Evolutionary conservation across 2,113 vertebrate genomes (phyloP).

Genomic region (Antechinus stuartii): DNA sequence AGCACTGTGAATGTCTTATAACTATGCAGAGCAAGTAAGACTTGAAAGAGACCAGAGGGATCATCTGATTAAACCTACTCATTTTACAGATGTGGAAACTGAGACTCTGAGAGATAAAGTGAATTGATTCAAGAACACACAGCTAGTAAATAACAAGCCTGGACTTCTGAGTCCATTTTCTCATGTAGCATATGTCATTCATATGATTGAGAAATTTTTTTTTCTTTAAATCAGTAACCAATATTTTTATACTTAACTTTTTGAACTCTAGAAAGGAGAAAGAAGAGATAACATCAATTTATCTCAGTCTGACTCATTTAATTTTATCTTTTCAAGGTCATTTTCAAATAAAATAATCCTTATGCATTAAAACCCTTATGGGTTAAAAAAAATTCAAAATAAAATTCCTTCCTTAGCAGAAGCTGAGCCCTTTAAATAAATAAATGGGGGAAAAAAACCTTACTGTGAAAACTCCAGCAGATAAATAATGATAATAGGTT

Average conservation of each 20-base stretch:
- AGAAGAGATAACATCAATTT: slow-evolving; percentile 17
- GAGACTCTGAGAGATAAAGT: neutral
- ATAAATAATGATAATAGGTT: neutral
- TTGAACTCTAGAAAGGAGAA: neutral
- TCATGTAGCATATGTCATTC: neutral
- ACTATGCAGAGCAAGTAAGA: neutral
- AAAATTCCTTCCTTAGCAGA: slow-evolving; percentile 23
- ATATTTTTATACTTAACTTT: neutral
- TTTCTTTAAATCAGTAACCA: neutral
- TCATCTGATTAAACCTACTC: neutral
- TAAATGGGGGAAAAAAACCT: neutral
- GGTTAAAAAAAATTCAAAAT: slow-evolving; percentile 52
- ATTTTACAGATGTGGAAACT: neutral
- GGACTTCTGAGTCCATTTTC: neutral
- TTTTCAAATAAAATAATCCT: slow-evolving; percentile 53
- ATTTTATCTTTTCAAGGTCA: slow-evolving; percentile 27
- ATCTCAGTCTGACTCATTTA: slow-evolving; percentile 36
- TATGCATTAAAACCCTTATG: slow-evolving; percentile 46
- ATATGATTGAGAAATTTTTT: slow-evolving; percentile 23
- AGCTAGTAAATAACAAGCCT: neutral
- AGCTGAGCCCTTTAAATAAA: neutral
- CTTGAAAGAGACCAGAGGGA: neutral
- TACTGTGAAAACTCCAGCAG: neutral
- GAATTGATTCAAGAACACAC: neutral
- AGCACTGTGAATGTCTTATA: neutral